Percentiles rank a stretch among this genome's conserved stretches.
These are phyloP conservation scores for Parazoanthus darwini DNA, from an alignment of 92 coral and sea anemone genomes.

Conservation along the genomic window DNA sequence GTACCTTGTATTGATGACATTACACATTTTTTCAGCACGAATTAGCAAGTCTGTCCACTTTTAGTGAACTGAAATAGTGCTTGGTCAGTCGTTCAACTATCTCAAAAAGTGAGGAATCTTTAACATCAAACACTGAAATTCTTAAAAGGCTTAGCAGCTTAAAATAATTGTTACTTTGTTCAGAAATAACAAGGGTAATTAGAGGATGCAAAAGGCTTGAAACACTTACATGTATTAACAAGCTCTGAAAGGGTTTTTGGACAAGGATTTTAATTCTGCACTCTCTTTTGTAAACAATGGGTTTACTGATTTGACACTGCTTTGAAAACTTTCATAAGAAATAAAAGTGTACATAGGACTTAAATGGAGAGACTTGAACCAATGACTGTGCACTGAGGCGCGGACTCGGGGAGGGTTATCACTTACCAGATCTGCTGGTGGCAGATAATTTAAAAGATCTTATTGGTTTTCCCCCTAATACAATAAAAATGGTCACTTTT, in stretches of 20 bases:
- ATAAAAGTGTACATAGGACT: neutral
- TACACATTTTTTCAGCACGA: neutral
- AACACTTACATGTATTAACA: too few relatives aligned
- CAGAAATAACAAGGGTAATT: neutral
- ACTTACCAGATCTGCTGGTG: conserved; percentile 30
- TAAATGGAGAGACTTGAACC: too few relatives aligned
- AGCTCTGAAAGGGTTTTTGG: too few relatives aligned
- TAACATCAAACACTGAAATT: neutral
- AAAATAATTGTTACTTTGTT: too few relatives aligned
- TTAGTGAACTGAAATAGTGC: neutral
- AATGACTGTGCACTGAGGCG: neutral
- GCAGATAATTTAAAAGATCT: conserved; percentile 6
- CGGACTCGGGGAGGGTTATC: conserved; percentile 37
- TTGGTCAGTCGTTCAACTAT: neutral
- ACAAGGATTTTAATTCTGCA: too few relatives aligned
- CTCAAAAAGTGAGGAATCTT: neutral
- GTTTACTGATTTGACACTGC: neutral
- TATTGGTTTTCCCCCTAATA: conserved; percentile 3
- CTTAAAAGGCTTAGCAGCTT: too few relatives aligned
- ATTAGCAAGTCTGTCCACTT: neutral
- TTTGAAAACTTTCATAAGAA: too few relatives aligned
- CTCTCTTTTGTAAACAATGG: neutral
- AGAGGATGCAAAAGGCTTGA: too few relatives aligned
- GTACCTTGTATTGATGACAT: neutral
- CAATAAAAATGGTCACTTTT: neutral